These are phyloP conservation scores for Coptodon bakossiorum DNA, from an alignment of 2,113 vertebrate species.

Conservation along the genomic window DNA sequence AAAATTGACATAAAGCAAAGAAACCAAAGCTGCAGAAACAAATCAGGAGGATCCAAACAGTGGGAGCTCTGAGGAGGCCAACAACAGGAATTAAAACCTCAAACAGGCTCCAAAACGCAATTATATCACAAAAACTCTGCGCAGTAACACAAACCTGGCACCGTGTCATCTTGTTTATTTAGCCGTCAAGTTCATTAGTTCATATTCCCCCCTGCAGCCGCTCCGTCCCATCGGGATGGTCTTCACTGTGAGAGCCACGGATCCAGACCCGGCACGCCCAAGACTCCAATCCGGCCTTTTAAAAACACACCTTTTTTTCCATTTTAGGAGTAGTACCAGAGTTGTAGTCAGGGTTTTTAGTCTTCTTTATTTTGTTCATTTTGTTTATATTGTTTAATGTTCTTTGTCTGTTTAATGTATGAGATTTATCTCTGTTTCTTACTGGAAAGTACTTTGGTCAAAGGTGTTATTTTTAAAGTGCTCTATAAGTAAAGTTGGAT, in stretches of 20 bases:
- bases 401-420: neutral
- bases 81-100: neutral
- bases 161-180: neutral
- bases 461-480: neutral
- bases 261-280: neutral
- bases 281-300: neutral
- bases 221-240: neutral
- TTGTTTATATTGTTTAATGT: neutral
- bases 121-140: neutral
- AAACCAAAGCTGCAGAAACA: neutral
- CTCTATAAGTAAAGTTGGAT: neutral
- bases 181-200: neutral
- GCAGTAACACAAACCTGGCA: neutral
- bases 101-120: neutral
- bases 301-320: neutral
- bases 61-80: neutral
- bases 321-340: neutral
- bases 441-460: neutral
- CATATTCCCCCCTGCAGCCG: rapidly evolving
- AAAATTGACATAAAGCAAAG: neutral
- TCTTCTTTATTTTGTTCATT: neutral
- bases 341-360: neutral
- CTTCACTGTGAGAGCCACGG: neutral
- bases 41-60: neutral
- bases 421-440: neutral